phyloP scores from a whole-genome alignment of 2,888 invertebrate species.

The Netelia virgata region DNA sequence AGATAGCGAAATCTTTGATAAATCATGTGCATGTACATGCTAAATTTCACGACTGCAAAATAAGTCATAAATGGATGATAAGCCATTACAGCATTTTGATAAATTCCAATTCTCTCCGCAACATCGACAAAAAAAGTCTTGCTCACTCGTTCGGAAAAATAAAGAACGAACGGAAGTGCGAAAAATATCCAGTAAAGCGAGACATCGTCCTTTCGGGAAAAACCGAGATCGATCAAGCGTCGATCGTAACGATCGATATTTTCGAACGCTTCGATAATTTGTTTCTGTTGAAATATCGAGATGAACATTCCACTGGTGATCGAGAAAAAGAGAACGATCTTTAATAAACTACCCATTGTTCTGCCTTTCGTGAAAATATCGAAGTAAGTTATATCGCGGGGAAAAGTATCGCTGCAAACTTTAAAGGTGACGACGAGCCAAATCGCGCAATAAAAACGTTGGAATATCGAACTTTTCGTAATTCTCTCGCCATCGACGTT shows the following conservation, averaged over 20 bases:
- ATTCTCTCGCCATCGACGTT: neutral
- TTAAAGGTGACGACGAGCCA: constrained; percentile 23
- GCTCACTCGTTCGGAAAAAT: neutral
- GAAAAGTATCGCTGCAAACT: neutral
- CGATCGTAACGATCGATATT: constrained; percentile 37
- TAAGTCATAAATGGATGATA: constrained; percentile 8
- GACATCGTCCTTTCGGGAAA: constrained; percentile 2
- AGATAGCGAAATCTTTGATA: constrained; percentile 44
- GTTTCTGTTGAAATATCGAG: constrained; percentile 37
- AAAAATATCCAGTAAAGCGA: constrained; percentile 23
- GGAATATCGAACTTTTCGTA: neutral
- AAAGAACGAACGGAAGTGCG: neutral
- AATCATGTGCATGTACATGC: constrained; percentile 33
- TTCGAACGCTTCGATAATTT: constrained; percentile 10
- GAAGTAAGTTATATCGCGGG: too few relatives aligned
- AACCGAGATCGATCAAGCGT: constrained; percentile 33
- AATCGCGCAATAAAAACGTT: neutral
- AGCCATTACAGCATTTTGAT: too few relatives aligned
- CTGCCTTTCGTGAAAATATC: neutral
- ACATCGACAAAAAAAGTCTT: neutral
- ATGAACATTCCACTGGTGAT: constrained; percentile 24
- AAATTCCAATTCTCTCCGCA: too few relatives aligned
- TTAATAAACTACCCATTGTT: too few relatives aligned
- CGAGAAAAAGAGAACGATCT: neutral
- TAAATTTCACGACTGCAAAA: constrained; percentile 39